Conservation (phyloP, 2,113 vertebrate genomes). For the Phocoena phocoena region DNA sequence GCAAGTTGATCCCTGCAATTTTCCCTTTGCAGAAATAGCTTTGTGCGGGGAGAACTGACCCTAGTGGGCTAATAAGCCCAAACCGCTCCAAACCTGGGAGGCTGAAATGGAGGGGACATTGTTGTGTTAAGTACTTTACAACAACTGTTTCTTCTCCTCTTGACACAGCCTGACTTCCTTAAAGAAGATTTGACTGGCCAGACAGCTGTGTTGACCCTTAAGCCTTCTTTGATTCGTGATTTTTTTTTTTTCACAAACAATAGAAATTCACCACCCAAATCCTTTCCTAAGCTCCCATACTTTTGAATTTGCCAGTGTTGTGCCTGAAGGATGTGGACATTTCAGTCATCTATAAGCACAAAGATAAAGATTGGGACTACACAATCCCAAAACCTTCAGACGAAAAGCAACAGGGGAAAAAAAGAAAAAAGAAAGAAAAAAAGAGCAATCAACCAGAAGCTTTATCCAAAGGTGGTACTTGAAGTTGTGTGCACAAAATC, state of each 20-base stretch:
- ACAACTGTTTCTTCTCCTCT: conserved; percentile 70
- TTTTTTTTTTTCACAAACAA: conserved; percentile 75
- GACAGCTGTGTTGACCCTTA: conserved; percentile 76
- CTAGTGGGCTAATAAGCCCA: conserved; percentile 55
- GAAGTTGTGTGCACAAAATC: not conserved
- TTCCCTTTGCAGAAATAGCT: conserved; percentile 66
- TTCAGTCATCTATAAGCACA: conserved; percentile 52
- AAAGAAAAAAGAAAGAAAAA: not conserved
- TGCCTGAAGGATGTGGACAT: conserved; percentile 60
- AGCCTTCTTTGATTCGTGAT: conserved; percentile 62
- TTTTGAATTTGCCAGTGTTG: conserved; percentile 55
- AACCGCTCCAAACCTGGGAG: conserved; percentile 5
- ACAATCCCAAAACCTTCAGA: not conserved
- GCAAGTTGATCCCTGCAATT: conserved; percentile 70
- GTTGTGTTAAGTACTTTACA: conserved; percentile 65
- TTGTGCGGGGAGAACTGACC: conserved; percentile 40
- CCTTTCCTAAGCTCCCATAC: conserved; percentile 63
- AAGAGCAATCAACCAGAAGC: not conserved
- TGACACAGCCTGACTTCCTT: conserved; percentile 71
- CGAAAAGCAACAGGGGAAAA: not conserved
- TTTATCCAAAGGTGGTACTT: conserved; percentile 7
- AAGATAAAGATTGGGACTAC: conserved; percentile 55
- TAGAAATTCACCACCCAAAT: conserved; percentile 76
- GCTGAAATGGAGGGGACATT: conserved; percentile 42
- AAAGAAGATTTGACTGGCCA: conserved; percentile 64